Evolutionary conservation across 2,113 vertebrate species (phyloP).

Genomic region (Gymnocephalus cernua): DNA sequence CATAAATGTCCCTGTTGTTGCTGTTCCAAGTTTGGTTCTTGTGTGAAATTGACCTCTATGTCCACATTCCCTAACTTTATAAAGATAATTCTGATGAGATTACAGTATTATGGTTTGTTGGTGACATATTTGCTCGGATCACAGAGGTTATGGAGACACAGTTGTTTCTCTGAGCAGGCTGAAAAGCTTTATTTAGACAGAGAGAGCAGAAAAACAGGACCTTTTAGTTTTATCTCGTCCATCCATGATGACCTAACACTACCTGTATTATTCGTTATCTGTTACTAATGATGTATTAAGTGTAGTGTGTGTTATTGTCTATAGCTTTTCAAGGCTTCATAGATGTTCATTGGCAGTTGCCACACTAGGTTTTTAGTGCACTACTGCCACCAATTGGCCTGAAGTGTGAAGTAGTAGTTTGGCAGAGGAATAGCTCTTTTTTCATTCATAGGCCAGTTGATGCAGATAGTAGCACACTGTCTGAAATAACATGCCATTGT

Average conservation of each 20-base stretch:
- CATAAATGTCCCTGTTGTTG: not conserved
- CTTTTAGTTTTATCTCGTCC: not conserved
- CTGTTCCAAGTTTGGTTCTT: not conserved
- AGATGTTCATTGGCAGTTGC: not conserved
- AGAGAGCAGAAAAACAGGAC: not conserved
- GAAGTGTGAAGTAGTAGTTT: not conserved
- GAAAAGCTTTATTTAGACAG: not conserved
- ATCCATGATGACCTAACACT: not conserved
- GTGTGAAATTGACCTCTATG: not conserved
- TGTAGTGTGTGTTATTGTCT: not conserved
- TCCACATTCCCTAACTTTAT: not conserved
- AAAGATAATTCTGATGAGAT: not conserved
- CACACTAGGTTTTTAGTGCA: not conserved
- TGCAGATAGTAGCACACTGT: not conserved
- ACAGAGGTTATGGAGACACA: not conserved
- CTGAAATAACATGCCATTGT: not conserved
- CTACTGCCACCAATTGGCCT: slow-evolving; percentile 65
- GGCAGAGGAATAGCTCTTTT: not conserved
- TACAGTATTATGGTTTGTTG: not conserved
- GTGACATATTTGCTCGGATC: not conserved
- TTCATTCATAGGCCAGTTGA: not conserved
- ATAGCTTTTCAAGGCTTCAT: not conserved
- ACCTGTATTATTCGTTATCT: not conserved
- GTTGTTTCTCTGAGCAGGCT: not conserved
- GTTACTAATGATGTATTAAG: not conserved